Conservation (phyloP, 92 coral and sea anemone genomes). For the Scolanthus callimorphus region DNA sequence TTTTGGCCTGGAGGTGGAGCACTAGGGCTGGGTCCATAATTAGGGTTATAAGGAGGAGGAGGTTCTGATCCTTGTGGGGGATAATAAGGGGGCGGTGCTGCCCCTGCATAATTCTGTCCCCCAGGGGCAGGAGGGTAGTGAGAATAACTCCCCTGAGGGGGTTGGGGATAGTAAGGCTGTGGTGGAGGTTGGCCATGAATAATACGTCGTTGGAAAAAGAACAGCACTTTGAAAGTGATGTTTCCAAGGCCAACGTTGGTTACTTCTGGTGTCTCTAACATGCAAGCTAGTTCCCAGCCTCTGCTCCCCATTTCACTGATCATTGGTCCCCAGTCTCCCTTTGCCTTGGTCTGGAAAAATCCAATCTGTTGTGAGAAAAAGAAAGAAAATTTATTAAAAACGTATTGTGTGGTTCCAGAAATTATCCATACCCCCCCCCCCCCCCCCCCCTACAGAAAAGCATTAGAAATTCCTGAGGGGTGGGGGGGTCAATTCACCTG, state of each 20-base stretch:
- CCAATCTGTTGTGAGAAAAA: slow-evolving; percentile 58
- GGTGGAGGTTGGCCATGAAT: slow-evolving; percentile 56
- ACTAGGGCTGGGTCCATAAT: slow-evolving; percentile 56
- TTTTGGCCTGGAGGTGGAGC: slow-evolving; percentile 78
- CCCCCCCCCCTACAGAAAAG: not conserved
- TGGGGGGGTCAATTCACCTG: no score
- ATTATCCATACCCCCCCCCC: not conserved
- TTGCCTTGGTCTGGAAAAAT: slow-evolving; percentile 91
- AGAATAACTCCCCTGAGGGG: slow-evolving; percentile 27
- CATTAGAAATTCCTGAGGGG: not conserved
- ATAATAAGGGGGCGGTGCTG: slow-evolving; percentile 49
- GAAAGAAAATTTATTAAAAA: not conserved
- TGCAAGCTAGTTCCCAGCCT: slow-evolving; percentile 98
- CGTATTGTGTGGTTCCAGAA: not conserved
- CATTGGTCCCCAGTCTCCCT: slow-evolving; percentile 99
- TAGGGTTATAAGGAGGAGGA: slow-evolving; percentile 69
- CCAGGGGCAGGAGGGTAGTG: slow-evolving; percentile 25
- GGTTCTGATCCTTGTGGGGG: slow-evolving; percentile 30
- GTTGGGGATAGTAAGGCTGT: slow-evolving; percentile 24
- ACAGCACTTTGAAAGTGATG: slow-evolving; percentile 83
- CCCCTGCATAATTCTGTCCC: slow-evolving; percentile 39
- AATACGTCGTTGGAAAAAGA: slow-evolving; percentile 90
- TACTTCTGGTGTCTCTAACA: slow-evolving; percentile 96
- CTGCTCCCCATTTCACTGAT: slow-evolving; percentile 92
- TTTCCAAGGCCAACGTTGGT: slow-evolving; percentile 87